phyloP scores from a whole-genome alignment of 2,888 invertebrate species.

The Ennomos erosarius region DNA sequence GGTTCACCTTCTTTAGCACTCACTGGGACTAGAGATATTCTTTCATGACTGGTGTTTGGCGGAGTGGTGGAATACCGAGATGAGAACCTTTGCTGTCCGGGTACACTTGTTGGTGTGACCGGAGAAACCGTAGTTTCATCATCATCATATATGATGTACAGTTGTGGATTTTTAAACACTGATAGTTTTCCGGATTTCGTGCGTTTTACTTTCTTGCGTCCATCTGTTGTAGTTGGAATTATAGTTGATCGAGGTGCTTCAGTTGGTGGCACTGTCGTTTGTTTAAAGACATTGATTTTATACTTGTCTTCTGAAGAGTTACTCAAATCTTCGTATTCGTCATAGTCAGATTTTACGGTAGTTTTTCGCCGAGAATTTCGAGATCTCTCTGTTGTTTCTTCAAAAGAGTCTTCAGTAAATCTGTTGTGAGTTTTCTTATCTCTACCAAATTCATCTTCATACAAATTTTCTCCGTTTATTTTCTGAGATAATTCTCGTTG shows the following conservation, averaged over 20 bases:
- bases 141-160: conserved; percentile 63
- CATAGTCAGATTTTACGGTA: conserved; percentile 53
- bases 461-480: conserved; percentile 69
- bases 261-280: conserved; percentile 21
- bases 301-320: conserved; percentile 60
- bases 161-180: conserved; percentile 69
- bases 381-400: conserved; percentile 43
- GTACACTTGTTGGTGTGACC: conserved; percentile 6
- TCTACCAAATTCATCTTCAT: conserved; percentile 57
- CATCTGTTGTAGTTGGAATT: conserved; percentile 31
- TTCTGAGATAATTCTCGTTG: conserved; percentile 69
- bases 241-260: conserved; percentile 40
- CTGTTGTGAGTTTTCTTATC: conserved; percentile 18
- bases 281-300: conserved; percentile 45
- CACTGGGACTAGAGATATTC: conserved; percentile 69
- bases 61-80: conserved; percentile 44
- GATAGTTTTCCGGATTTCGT: conserved; percentile 62
- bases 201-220: conserved; percentile 44
- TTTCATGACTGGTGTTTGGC: conserved; percentile 43
- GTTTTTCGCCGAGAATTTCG: conserved; percentile 25
- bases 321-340: conserved; percentile 65
- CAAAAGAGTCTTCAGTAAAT: conserved; percentile 13
- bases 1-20: conserved; percentile 64
- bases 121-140: conserved; percentile 36
- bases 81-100: conserved; percentile 46